phyloP scores from a whole-genome alignment of 2,888 invertebrate species.

The Caenorhabditis auriculariae region DNA sequence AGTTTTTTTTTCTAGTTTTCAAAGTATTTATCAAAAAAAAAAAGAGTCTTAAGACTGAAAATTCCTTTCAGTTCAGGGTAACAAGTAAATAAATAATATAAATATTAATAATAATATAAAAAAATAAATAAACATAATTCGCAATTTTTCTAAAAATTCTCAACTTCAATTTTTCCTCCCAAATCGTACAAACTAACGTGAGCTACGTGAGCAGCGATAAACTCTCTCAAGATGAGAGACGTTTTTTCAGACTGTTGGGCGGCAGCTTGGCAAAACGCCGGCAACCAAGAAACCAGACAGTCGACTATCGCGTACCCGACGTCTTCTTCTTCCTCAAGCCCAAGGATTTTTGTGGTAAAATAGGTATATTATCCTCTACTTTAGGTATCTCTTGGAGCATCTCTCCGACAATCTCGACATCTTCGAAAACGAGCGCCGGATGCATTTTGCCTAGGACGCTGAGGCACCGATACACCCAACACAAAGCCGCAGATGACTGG shows the following conservation, averaged over 20 bases:
- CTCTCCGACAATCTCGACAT: constrained; percentile 17
- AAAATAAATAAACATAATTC: no score
- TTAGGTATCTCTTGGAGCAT: constrained; percentile 14
- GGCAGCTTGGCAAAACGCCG: constrained; percentile 13
- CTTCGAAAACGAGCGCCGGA: constrained; percentile 19
- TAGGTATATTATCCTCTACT: not conserved
- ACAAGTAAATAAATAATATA: no score
- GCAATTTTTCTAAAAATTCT: no score
- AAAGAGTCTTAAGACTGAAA: no score
- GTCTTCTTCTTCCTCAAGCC: constrained; percentile 31
- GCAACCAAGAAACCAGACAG: constrained; percentile 41
- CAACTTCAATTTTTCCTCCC: not conserved
- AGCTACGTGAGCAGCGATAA: constrained; percentile 27
- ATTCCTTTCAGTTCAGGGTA: no score
- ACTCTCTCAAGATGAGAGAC: constrained; percentile 11
- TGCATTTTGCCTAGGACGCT: constrained; percentile 25
- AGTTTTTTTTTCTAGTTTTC: not conserved
- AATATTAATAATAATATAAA: no score
- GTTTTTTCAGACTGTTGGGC: not conserved
- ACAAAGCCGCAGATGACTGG: constrained; percentile 4
- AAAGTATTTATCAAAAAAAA: not conserved
- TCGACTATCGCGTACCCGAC: constrained; percentile 34
- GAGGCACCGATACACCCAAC: constrained; percentile 30
- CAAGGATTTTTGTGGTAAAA: constrained; percentile 2
- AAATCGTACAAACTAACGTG: constrained; percentile 8